phyloP scores from a whole-genome alignment of 2,888 invertebrate species.

The Ichneumoninae sp. region DNA sequence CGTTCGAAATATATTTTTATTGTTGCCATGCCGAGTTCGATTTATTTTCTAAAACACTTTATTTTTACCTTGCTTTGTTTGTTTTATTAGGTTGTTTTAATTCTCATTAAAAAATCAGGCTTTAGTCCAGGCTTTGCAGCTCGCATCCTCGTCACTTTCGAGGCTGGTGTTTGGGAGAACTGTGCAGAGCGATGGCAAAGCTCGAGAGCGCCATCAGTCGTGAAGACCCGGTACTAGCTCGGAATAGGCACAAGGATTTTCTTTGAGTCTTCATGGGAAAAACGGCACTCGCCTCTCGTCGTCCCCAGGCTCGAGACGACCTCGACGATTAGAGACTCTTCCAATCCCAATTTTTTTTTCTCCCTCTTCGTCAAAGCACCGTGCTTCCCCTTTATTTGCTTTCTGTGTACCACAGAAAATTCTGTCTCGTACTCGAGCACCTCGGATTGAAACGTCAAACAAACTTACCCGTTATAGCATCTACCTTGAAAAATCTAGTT shows the following conservation, averaged over 20 bases:
- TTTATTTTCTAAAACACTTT: not conserved
- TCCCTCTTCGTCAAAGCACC: not conserved
- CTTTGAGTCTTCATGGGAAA: slow-evolving; percentile 14
- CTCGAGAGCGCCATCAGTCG: not conserved
- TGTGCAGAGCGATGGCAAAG: not conserved
- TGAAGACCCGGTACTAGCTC: not conserved
- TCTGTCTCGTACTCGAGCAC: slow-evolving; percentile 17
- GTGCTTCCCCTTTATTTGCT: not conserved
- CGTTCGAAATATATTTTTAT: slow-evolving; percentile 32
- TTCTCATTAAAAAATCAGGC: not conserved
- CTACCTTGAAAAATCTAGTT: slow-evolving; percentile 57
- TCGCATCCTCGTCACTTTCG: not conserved
- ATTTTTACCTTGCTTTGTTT: not conserved
- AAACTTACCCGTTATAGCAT: slow-evolving; percentile 25
- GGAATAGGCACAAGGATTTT: slow-evolving; percentile 25
- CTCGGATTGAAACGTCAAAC: slow-evolving; percentile 54
- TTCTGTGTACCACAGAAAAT: slow-evolving; percentile 16
- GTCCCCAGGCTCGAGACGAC: slow-evolving; percentile 19
- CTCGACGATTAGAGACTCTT: slow-evolving; percentile 43
- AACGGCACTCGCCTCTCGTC: slow-evolving; percentile 19
- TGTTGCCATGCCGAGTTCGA: not conserved
- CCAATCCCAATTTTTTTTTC: slow-evolving; percentile 3
- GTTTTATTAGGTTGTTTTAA: not conserved
- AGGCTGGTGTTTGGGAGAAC: not conserved
- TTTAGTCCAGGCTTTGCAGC: not conserved